Evolutionary conservation across 35 echinoderm and acorn worm genomes (phyloP).

Genomic region (Strongylocentrotus purpuratus): DNA sequence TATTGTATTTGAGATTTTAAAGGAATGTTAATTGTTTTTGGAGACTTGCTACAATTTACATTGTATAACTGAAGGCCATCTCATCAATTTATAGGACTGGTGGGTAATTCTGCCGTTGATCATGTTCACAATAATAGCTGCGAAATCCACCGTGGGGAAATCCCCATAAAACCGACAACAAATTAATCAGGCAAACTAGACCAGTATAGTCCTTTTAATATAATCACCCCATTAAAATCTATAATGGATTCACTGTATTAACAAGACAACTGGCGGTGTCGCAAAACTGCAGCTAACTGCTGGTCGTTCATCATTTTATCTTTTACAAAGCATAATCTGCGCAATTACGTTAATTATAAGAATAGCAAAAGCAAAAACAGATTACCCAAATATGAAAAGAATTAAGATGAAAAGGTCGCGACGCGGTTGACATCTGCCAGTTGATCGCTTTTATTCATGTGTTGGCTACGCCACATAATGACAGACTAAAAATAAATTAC

Average conservation of each 20-base stretch:
- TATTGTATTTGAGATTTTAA: too few relatives aligned
- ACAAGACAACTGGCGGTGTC: neutral
- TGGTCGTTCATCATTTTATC: neutral
- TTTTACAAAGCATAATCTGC: neutral
- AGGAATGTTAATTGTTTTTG: neutral
- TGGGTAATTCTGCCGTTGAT: too few relatives aligned
- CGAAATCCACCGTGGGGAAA: neutral
- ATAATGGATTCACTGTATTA: neutral
- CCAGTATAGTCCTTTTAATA: neutral
- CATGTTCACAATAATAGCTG: too few relatives aligned
- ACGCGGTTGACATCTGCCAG: neutral
- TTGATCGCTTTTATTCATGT: neutral
- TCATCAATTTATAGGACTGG: neutral
- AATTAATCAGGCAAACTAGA: neutral
- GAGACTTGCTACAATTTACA: neutral
- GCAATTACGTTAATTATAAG: neutral
- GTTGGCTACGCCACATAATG: neutral
- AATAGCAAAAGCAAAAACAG: neutral
- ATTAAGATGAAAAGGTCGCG: neutral
- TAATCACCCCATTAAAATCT: neutral
- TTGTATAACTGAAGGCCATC: neutral
- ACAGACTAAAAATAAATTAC: too few relatives aligned
- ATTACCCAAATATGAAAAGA: neutral
- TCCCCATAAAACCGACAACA: neutral
- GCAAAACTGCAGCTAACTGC: neutral